These are phyloP conservation scores for Apamea anceps DNA, from an alignment of 2,888 invertebrate species.

Conservation along the genomic window DNA sequence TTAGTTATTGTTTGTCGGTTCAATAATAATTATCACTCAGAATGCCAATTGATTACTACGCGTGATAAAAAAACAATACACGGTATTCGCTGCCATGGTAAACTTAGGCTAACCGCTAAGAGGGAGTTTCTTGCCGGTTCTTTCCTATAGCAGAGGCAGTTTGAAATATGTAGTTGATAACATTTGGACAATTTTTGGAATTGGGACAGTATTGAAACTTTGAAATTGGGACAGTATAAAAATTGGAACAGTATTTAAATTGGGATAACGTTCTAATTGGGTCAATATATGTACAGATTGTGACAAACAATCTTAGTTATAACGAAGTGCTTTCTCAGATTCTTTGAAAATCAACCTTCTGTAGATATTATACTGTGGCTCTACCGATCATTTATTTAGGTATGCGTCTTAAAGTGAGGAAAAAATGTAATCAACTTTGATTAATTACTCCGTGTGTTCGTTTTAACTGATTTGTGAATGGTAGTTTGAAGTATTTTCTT, in stretches of 20 bases:
- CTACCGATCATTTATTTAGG: not conserved
- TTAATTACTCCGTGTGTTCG: not conserved
- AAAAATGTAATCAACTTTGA: not conserved
- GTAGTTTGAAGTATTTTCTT: not conserved
- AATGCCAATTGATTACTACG: conserved; percentile 19
- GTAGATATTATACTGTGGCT: not conserved
- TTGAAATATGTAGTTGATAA: not conserved
- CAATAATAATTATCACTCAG: conserved; percentile 26
- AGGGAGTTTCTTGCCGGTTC: not conserved
- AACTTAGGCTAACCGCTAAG: not conserved
- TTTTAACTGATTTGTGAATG: conserved; percentile 1
- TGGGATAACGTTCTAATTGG: not conserved
- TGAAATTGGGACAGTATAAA: not conserved
- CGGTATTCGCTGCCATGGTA: not conserved
- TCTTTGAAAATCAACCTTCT: not conserved
- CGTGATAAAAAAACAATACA: not conserved
- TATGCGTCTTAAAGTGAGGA: not conserved
- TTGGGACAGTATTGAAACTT: not conserved
- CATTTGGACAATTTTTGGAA: not conserved
- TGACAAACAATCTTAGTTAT: not conserved
- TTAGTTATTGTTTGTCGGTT: conserved; percentile 35
- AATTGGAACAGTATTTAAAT: not conserved
- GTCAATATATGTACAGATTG: not conserved
- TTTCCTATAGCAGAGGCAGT: too few species aligned
- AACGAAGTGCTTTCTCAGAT: not conserved